Evolutionary conservation across 2,797 vertebrate genomes (phyloP), one percentile per base, ranked within the genome.

Genomic region (Setipinna tenuifilis): DNA sequence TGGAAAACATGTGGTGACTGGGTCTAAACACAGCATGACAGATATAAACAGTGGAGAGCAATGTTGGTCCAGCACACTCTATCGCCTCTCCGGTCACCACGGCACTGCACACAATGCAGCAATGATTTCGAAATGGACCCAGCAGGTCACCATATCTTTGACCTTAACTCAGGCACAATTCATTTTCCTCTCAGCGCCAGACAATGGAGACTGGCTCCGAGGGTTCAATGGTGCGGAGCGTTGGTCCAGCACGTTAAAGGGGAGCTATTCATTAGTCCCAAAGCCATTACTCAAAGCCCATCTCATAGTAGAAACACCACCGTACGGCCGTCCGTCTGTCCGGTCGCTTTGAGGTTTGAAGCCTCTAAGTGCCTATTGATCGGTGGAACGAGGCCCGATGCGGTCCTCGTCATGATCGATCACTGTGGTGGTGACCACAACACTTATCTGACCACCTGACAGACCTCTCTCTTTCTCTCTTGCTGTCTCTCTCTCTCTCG

Each of bases 141-240:
- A 41, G 41, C 31, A 21, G 71, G 71, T 78, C 17, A 78, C 31
- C 16, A 2, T 4, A 12, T 75, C 68, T 75, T 75, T 78, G 71
- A 78, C 71, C 71, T 78, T 35, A 78, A 78, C 35, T 78, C 71
- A 44, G 35, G 6, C 31, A 25, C 71, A 78, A 78, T 78, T 44
- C 25, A 78, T 78, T 78, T 78, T 78, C 17, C 71, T 19, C 19
- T 78, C 71, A 78, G 19, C 31, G 2, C 16, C 31, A 75, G 17
- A 19, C 31, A 75, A 75, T 41, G 6, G 68, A 12, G 14, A 71
- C 2, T 54, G 25, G 68, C 68, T 2, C 6, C 31, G 17, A 35
- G 16, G 41, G 71, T 78, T 44, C 31, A 78, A 78, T 78, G 19
- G 71, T 17, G 11, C 71, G 50, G 46, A 4, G 46, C 10, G 46